Base-by-base conservation (phyloP, 1,140 invertebrate species). In the Bombus confusus region DNA sequence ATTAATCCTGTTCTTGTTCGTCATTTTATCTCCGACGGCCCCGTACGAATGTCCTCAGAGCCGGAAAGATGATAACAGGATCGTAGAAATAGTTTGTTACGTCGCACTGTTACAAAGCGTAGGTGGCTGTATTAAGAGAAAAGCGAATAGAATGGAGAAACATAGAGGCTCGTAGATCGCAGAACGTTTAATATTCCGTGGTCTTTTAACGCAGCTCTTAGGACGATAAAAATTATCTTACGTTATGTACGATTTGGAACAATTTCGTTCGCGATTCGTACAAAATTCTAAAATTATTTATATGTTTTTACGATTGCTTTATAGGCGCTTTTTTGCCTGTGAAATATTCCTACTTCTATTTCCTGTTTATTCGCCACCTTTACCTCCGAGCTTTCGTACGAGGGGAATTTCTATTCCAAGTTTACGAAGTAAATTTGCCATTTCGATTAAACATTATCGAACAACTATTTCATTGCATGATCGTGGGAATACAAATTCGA, bases 1-100 rank as follows among this genome's bases (percentile, higher is more conserved):
- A 93, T 93, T 93, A 93, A 92, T 93, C 87, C 90, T 89, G 83
- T 88, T 89, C 91, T 91, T 91, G 85, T 85, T 87, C 75, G 47
- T 57, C 47, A 52, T 72, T 86, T 79, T 78, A 71, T 81, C 79
- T 86, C 59, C 68, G 68, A 43, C 57, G 12, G 43, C 18, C 47
- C 78, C 75, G 62, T 68, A 80, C 66, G 80, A 89, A 87, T 91
- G 88, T 92, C 89, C 87, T 92, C 87, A 87, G 52, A 59, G 79
- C 86, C 88, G 91, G 91, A 91, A 93, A 91, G 88, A 92, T 91
- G 90, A 93, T 90, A 90, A 90, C 89, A 81, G 82, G 86, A 64
- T 80, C 80, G 72, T 88, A 84, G 90, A 90, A 90, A 91, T 88
- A 92, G 88, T 92, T 93, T 90, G 88, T 92, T 93, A 92, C 76